Conservation (phyloP, 2,797 vertebrate species). For the Echiichthys vipera region DNA sequence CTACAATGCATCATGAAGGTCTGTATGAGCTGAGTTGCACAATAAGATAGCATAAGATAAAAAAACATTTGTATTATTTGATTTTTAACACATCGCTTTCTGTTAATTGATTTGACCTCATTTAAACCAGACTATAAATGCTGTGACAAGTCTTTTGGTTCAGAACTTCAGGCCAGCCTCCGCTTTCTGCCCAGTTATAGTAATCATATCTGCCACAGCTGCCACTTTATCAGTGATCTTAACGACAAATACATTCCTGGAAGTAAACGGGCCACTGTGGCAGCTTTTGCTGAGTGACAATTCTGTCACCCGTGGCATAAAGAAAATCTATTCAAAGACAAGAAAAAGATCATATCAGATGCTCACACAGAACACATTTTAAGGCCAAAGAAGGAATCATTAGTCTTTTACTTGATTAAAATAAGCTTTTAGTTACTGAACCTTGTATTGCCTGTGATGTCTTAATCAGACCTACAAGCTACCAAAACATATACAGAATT, state of each 20-base stretch:
- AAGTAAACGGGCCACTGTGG: constrained; percentile 54
- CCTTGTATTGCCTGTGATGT: constrained; percentile 23
- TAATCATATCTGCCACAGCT: constrained; percentile 83
- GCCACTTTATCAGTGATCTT: constrained; percentile 70
- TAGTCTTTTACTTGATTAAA: neutral
- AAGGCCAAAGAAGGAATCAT: neutral
- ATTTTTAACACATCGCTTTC: constrained; percentile 6
- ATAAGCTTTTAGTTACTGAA: neutral
- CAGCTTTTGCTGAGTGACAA: constrained; percentile 64
- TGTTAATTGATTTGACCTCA: constrained; percentile 1
- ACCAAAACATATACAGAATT: constrained; percentile 60
- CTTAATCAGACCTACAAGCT: constrained; percentile 47
- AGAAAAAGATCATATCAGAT: neutral
- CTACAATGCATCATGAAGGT: too few relatives aligned
- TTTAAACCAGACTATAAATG: constrained; percentile 14
- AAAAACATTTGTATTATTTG: neutral
- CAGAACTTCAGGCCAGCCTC: constrained; percentile 29
- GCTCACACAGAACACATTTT: neutral
- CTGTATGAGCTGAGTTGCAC: neutral
- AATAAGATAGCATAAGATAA: neutral
- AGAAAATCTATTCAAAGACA: constrained; percentile 5
- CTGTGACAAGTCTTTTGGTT: constrained; percentile 16
- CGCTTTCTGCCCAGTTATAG: constrained; percentile 62
- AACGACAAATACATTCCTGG: constrained; percentile 73
- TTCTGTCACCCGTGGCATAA: constrained; percentile 32